Evolutionary conservation across 2,797 vertebrate genomes (phyloP).

Genomic region (Syndactyla subalaris): DNA sequence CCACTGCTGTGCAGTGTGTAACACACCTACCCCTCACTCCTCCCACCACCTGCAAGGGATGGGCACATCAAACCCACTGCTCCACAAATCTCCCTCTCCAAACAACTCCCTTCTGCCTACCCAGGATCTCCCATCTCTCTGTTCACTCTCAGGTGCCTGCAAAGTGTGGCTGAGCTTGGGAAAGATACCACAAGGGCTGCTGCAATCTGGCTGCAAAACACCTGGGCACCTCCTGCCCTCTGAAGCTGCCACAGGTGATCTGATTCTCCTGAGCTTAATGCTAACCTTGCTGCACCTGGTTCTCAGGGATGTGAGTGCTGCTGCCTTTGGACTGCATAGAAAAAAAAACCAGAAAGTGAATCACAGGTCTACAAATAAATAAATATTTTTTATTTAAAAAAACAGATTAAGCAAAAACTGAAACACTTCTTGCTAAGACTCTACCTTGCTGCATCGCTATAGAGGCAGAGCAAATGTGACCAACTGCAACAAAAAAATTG

Average conservation of each 20-base stretch:
- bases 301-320: neutral
- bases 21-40: accelerated
- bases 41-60: neutral
- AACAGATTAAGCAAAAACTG: neutral
- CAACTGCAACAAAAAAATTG: neutral
- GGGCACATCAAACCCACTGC: accelerated
- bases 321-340: neutral
- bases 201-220: neutral
- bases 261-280: neutral
- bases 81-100: accelerated
- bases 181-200: neutral
- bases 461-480: neutral
- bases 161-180: accelerated
- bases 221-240: neutral
- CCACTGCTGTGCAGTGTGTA: accelerated
- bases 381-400: neutral
- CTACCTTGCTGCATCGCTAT: neutral
- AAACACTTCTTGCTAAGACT: neutral
- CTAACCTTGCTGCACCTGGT: neutral
- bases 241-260: neutral
- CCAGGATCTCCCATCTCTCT: neutral
- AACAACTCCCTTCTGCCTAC: neutral
- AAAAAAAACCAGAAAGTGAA: neutral
- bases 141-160: neutral
- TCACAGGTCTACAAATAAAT: neutral